Base-by-base conservation (phyloP, 2,797 vertebrate genomes). In the Arrhamphus sclerolepis region DNA sequence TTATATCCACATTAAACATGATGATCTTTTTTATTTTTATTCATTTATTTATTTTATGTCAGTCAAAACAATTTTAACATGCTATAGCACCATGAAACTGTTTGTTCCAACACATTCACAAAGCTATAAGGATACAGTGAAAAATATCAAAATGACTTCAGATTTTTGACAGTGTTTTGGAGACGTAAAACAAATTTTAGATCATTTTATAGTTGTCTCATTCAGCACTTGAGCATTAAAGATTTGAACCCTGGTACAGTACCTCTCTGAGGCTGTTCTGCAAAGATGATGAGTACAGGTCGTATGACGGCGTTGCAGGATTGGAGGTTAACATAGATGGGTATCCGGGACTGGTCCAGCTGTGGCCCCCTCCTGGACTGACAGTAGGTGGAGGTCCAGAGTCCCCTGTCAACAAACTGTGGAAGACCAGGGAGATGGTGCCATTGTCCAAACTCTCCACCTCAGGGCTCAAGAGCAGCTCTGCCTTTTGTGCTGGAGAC, bases 401-500 rank as follows among this genome's bases (percentile, higher is more conserved):
- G 19, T 48, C 58, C 0, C 70, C 81, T 8, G 66, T 64, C 70
- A 86, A 7, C 56, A 93, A 41, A 63, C 86, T 92, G 61, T 90
- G 48, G 61, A 93, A 89, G 44, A 94, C 82, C 58, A 91, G 65
- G 21, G 43, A 31, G 1, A 92, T 55, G 60, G 87, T 85, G 17
- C 62, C 64, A 4, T 93, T 87, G 57, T 88, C 86, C 56, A 92
- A 78, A 48, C 75, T 56, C 2, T 49, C 41, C 9, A 89, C 70
- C 39, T 75, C 85, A 0, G 92, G 91, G 29, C 43, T 77, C 18
- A 93, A 53, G 44, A 93, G 68, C 29, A 94, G 76, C 62, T 92
- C 85, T 0, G 92, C 92, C 74, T 89, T 93, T 80, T 94, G 93
- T 13, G 74, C 75, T 3, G 82, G 85, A 13, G 87, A 83, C 62